Base-by-base conservation (phyloP, 2,888 invertebrate genomes). In the Griposia aprilina region DNA sequence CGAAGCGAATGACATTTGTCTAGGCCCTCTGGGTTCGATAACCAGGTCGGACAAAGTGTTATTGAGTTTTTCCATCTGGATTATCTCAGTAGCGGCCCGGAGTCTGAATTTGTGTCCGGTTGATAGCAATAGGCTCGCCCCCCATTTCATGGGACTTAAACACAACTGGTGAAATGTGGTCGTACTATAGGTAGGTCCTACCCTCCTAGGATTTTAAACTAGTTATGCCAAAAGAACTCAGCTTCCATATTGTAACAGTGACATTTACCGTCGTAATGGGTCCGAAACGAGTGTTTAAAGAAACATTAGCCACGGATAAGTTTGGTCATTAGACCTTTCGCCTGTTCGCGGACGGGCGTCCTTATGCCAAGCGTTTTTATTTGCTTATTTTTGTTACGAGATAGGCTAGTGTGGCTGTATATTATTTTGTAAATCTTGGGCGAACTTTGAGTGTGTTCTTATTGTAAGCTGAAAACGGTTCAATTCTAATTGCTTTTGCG, bases 241-340 rank as follows among this genome's bases (percentile, higher is more conserved):
- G 36, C 1, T 65, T 70, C 15, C 36, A 10, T n/a, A 73, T n/a
- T 86, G 79, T 20, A 17, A 63, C 71, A 68, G 67, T 66, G 26
- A 81, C 87, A 79, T 80, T 76, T 66, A 76, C 78, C 23, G 78
- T 85, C 76, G 91, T 93, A 93, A 94, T 93, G 93, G 92, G 86
- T 88, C 86, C 83, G 87, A 72, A 70, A 86, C 86, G 92, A 93
- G 93, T 93, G 91, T 93, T 94, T 93, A 95, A 94, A 94, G 93
- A 95, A 91, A 91, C 94, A 94, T 94, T 95, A 93, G 89, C 84
- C 81, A 82, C 83, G 90, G 88, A 90, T 90, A 94, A 95, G 93
- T 94, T 94, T 86, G 91, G 93, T 92, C 94, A 94, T 95, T 95
- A 94, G 92, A 90, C 88, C 89, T 91, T 86, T 88, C 83, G 85